A percentile compares a stretch with the other conserved stretches of the same genome.
Evolutionary conservation across 1,140 invertebrate species (phyloP).

Genomic region (Vanessa atalanta): DNA sequence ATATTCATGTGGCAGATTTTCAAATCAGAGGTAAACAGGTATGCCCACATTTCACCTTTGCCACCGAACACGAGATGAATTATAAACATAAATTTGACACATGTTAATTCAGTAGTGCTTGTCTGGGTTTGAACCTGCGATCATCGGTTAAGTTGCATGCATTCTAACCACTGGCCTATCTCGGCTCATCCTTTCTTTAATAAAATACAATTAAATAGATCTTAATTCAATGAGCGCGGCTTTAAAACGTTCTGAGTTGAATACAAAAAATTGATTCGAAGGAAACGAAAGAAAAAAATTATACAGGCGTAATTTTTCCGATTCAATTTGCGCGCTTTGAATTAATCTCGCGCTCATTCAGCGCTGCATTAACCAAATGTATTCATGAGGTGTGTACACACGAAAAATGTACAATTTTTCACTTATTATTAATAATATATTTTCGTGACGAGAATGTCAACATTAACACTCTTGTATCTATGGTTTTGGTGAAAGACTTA

Average conservation of each 20-base stretch:
- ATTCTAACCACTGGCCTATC: too few relatives aligned
- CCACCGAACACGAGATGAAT: too few relatives aligned
- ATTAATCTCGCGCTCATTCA: conserved; percentile 44
- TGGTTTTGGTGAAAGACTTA: too few relatives aligned
- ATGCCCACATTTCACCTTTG: too few relatives aligned
- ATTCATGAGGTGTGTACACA: conserved; percentile 44
- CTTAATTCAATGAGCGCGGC: background rate
- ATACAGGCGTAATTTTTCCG: conserved; percentile 42
- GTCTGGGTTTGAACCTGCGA: too few relatives aligned
- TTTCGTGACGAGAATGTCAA: conserved; percentile 41
- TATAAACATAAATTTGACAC: too few relatives aligned
- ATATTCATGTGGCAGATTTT: too few relatives aligned
- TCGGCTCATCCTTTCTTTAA: background rate
- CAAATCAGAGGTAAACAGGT: too few relatives aligned
- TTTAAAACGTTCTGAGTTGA: conserved; percentile 1
- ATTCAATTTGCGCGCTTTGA: conserved; percentile 46
- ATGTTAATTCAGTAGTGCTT: too few relatives aligned
- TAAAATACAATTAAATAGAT: background rate
- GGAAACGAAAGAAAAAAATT: conserved; percentile 32
- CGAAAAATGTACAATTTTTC: conserved; percentile 14
- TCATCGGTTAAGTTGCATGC: too few relatives aligned
- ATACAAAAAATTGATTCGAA: conserved; percentile 13
- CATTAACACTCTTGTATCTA: background rate
- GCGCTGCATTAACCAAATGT: conserved; percentile 48
- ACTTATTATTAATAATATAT: conserved; percentile 9